phyloP scores from a whole-genome alignment of 2,113 vertebrate genomes.

The Sinocyclocheilus grahami region DNA sequence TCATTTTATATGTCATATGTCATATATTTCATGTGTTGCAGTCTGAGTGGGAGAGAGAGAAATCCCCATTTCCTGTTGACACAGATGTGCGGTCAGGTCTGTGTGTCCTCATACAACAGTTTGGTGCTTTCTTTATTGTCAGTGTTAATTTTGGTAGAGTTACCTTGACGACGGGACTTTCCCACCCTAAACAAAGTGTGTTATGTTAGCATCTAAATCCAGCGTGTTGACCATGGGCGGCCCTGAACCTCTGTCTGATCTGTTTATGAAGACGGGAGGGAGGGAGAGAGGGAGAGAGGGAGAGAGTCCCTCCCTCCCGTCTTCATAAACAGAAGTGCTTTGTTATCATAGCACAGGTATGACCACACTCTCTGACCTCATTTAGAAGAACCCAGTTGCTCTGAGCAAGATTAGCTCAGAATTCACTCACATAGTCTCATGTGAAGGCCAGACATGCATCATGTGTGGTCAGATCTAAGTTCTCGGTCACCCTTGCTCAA shows the following conservation, averaged over 20 bases:
- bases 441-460: conserved; percentile 15
- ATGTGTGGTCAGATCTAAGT: background rate
- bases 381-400: conserved; percentile 70
- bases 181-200: background rate
- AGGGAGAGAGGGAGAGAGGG: conserved; percentile 34
- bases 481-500: conserved; percentile 17
- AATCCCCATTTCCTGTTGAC: conserved; percentile 49
- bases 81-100: conserved; percentile 47
- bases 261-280: conserved; percentile 5
- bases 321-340: too few relatives aligned
- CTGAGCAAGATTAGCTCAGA: conserved; percentile 60
- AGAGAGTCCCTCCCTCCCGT: too few relatives aligned
- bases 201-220: conserved; percentile 27
- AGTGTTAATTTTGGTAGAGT: conserved; percentile 34
- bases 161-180: conserved; percentile 21
- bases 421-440: conserved; percentile 29
- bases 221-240: background rate
- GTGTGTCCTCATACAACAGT: conserved; percentile 47
- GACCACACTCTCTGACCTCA: conserved; percentile 70
- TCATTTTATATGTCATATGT: background rate
- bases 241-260: background rate
- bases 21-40: background rate
- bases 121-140: conserved; percentile 29
- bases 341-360: conserved; percentile 62
- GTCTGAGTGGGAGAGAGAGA: background rate